phyloP scores from a whole-genome alignment of 2,113 vertebrate genomes.

The Mystacornis crossleyi region DNA sequence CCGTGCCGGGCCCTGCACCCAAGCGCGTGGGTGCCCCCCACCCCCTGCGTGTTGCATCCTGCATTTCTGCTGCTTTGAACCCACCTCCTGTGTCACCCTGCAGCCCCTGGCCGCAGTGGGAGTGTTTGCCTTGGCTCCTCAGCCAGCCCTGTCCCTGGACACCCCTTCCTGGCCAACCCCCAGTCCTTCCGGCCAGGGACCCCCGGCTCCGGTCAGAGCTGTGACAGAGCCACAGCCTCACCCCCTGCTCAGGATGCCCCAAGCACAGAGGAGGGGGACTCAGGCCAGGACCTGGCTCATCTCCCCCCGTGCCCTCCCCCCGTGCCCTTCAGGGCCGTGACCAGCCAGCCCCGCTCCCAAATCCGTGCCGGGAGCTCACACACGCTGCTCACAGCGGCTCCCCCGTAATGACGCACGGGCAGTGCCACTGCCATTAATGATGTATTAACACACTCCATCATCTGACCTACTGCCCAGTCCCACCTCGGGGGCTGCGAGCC shows the following conservation, averaged over 20 bases:
- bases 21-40: not conserved
- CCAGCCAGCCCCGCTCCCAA: not conserved
- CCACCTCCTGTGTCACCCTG: not conserved
- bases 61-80: not conserved
- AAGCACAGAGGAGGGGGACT: accelerated
- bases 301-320: not conserved
- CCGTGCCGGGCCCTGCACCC: not conserved
- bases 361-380: not conserved
- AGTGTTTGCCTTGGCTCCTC: accelerated
- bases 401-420: constrained; percentile 12
- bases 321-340: not conserved
- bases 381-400: not conserved
- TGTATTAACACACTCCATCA: not conserved
- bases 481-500: not conserved
- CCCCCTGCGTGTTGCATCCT: not conserved
- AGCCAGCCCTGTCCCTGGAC: not conserved
- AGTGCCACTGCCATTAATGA: not conserved
- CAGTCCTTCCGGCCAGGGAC: accelerated
- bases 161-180: too few species aligned
- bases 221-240: not conserved
- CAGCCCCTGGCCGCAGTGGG: accelerated
- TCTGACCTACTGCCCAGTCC: not conserved
- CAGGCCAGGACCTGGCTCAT: not conserved
- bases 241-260: not conserved
- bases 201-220: accelerated